Conservation (phyloP, 2,797 vertebrate genomes). For the Sebastes trivittatus region DNA sequence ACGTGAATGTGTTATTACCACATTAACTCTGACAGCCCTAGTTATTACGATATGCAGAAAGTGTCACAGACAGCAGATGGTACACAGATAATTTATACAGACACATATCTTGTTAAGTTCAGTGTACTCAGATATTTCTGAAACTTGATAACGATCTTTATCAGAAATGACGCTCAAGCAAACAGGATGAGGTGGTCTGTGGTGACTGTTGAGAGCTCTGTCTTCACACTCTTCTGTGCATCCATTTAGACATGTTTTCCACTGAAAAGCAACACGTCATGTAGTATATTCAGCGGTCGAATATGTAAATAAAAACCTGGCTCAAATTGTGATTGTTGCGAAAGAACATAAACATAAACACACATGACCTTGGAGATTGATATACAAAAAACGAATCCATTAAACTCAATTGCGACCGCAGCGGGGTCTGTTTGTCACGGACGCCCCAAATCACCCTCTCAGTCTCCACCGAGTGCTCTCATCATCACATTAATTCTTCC, state of each 20-base stretch:
- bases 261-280: background rate
- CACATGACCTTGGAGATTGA: background rate
- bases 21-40: too few species aligned
- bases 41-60: background rate
- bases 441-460: slow-evolving; percentile 42
- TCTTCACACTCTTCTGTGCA: slow-evolving; percentile 23
- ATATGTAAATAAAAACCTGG: background rate
- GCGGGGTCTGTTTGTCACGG: slow-evolving; percentile 23
- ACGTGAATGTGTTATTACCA: too few species aligned
- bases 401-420: slow-evolving; percentile 16
- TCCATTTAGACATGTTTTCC: slow-evolving; percentile 16
- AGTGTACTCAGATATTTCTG: background rate
- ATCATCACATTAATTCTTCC: slow-evolving; percentile 52
- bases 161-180: slow-evolving; percentile 66
- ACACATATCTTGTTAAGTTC: background rate
- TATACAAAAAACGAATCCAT: slow-evolving; percentile 10
- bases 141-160: slow-evolving; percentile 57
- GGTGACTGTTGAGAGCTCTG: slow-evolving; percentile 33
- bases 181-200: slow-evolving; percentile 80
- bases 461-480: slow-evolving; percentile 31
- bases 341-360: background rate
- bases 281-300: background rate
- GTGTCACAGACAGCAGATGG: background rate
- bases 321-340: background rate
- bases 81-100: background rate